Conservation (phyloP, 2,113 vertebrate species). For the Xyliphius kryptos region DNA sequence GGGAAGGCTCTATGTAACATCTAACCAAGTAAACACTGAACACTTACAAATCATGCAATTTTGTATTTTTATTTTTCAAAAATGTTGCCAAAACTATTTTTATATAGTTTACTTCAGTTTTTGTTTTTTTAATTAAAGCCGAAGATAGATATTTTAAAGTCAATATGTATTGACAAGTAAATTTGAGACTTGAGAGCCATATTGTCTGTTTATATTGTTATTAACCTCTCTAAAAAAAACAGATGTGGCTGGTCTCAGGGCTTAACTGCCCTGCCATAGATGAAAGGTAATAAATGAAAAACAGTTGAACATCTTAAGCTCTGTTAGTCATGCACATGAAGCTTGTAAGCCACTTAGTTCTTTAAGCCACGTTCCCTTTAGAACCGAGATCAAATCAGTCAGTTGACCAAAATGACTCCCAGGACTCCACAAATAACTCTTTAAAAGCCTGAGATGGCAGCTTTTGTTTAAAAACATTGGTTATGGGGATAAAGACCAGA, state of each 20-base stretch:
- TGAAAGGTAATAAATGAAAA: conserved; percentile 41
- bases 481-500: too few species aligned
- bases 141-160: too few species aligned
- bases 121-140: too few species aligned
- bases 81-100: too few species aligned
- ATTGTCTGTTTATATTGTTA: too few species aligned
- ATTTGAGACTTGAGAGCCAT: too few species aligned
- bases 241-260: conserved; percentile 36
- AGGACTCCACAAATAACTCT: background rate
- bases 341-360: conserved; percentile 27
- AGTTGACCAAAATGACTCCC: conserved; percentile 21
- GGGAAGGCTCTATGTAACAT: too few species aligned
- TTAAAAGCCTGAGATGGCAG: conserved; percentile 16
- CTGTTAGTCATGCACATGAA: conserved; percentile 40
- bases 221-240: conserved; percentile 10
- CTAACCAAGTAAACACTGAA: too few species aligned
- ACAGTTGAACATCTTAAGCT: conserved; percentile 39
- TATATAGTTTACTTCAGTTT: too few species aligned
- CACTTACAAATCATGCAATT: too few species aligned
- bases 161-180: too few species aligned
- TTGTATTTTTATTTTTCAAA: too few species aligned
- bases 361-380: conserved; percentile 15
- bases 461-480: conserved; percentile 3
- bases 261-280: conserved; percentile 27
- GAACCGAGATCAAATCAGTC: conserved; percentile 12